These are phyloP conservation scores for Nephotettix cincticeps DNA, from an alignment of 1,140 invertebrate genomes.

Conservation along the genomic window DNA sequence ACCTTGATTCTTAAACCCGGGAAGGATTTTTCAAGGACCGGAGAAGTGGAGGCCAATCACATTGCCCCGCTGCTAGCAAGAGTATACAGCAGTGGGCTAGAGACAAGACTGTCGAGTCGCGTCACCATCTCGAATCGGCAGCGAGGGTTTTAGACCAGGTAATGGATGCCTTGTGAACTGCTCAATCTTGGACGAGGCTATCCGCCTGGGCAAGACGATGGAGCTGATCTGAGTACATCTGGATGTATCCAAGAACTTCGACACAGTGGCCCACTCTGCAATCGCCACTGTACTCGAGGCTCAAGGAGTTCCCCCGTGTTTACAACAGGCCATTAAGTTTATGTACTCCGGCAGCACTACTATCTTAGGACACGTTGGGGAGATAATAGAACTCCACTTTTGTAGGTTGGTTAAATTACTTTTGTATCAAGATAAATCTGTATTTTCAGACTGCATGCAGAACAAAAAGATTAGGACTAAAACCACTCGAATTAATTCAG, in stretches of 20 bases:
- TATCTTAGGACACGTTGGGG: no score
- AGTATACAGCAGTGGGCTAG: constrained; percentile 28
- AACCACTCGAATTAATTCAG: no score
- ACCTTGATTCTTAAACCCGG: constrained; percentile 40
- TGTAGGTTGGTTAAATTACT: no score
- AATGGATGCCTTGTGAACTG: constrained; percentile 35
- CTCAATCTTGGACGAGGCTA: constrained; percentile 1
- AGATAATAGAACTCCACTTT: no score
- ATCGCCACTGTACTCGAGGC: neutral
- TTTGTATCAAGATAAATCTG: no score
- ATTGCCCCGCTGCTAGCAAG: constrained; percentile 31
- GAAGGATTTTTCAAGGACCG: constrained; percentile 21
- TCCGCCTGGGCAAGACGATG: constrained; percentile 11
- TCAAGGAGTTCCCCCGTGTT: neutral
- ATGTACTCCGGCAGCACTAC: neutral
- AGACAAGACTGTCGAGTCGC: neutral
- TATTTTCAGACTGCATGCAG: no score
- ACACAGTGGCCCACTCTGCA: no score
- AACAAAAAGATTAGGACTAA: no score
- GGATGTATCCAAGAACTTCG: neutral
- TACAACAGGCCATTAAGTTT: neutral
- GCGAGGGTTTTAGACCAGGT: constrained; percentile 38
- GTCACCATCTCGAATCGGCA: constrained; percentile 22
- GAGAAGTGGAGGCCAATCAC: constrained; percentile 38
- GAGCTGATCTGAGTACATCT: no score